Conservation (phyloP, 2,113 vertebrate genomes). For the Leptobrachium leishanense region DNA sequence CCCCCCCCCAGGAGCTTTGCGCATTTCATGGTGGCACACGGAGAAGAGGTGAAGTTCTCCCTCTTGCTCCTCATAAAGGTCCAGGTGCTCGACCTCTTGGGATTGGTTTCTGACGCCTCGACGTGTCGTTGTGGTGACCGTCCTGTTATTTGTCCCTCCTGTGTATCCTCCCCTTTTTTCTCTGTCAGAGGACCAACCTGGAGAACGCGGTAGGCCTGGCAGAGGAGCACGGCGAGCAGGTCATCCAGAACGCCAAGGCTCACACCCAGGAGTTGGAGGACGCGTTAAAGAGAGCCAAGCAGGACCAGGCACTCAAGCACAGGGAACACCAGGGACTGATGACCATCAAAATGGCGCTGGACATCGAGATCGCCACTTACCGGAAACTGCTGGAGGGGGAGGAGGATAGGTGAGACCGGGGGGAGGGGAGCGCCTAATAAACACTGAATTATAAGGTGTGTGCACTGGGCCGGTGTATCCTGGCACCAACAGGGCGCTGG, state of each 20-base stretch:
- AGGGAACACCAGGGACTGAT: conserved; percentile 69
- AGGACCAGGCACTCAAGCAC: conserved; percentile 62
- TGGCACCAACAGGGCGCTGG: no score
- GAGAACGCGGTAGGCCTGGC: conserved; percentile 48
- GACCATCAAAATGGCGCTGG: conserved; percentile 74
- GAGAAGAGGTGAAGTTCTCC: no score
- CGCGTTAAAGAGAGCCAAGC: conserved; percentile 60
- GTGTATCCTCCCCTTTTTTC: background rate
- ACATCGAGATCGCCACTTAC: conserved; percentile 79
- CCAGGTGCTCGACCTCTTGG: no score
- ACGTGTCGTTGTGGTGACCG: no score
- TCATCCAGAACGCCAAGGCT: conserved; percentile 39
- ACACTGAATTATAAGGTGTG: no score
- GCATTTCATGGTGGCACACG: no score
- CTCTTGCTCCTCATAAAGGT: no score
- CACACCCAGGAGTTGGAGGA: conserved; percentile 60
- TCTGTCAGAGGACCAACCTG: conserved; percentile 60
- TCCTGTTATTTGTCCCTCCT: no score
- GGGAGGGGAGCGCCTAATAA: no score
- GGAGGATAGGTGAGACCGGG: conserved; percentile 62
- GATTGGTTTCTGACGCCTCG: no score
- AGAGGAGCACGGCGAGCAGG: conserved; percentile 50
- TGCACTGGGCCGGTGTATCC: no score
- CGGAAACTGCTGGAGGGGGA: conserved; percentile 72
- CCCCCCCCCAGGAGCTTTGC: no score